phyloP scores from a whole-genome alignment of 2,113 vertebrate genomes.

The Centropus unirufus region DNA sequence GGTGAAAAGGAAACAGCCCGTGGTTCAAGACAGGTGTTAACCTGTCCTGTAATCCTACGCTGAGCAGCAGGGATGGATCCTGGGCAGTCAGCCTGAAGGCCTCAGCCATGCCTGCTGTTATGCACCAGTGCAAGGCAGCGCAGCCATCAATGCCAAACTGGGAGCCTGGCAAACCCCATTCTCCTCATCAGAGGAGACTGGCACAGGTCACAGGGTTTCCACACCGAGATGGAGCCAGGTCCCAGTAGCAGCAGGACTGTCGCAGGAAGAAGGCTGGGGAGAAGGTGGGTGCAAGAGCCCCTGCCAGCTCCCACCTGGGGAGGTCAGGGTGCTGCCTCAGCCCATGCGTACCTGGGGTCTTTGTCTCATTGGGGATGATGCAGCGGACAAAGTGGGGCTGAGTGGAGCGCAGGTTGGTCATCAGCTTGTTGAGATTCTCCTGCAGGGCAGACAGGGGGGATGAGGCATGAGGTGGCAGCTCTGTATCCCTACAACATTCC shows the following conservation, averaged over 20 bases:
- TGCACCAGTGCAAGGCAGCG: not conserved
- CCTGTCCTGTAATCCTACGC: not conserved
- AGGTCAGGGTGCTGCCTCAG: not conserved
- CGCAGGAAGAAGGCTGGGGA: not conserved
- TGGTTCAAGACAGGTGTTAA: fast-evolving
- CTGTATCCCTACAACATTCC: not conserved
- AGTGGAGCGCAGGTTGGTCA: conserved; percentile 93
- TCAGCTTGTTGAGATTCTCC: conserved; percentile 97
- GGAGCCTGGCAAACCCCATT: not conserved
- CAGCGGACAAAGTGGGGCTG: conserved; percentile 96
- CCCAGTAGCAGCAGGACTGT: not conserved
- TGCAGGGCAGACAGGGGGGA: conserved; percentile 54
- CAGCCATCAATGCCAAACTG: not conserved
- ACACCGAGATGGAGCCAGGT: not conserved
- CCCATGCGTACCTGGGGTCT: conserved; percentile 85
- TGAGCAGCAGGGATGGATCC: not conserved
- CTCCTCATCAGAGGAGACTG: not conserved
- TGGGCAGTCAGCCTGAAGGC: not conserved
- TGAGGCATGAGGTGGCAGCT: conserved; percentile 24
- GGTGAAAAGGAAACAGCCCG: fast-evolving
- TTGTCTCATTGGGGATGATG: conserved; percentile 94
- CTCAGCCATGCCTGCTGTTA: not conserved
- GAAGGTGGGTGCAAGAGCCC: not conserved
- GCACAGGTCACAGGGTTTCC: not conserved
- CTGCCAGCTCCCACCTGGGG: not conserved